Base-by-base conservation (phyloP, 2,888 invertebrate species). In the Ophonus ardosiacus region DNA sequence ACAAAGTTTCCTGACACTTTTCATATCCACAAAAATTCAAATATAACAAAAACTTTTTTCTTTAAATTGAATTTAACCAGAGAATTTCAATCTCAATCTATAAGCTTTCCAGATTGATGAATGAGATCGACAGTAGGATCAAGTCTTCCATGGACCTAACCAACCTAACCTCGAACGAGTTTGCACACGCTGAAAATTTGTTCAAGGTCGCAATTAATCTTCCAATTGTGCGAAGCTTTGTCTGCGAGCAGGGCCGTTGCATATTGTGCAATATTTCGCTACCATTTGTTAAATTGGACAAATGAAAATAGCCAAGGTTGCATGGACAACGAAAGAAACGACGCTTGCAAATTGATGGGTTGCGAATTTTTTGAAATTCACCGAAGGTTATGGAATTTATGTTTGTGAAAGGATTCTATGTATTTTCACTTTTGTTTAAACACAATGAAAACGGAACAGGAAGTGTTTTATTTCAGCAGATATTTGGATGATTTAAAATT, bases 181-280 rank as follows among this genome's bases (percentile, higher is more conserved):
- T 51, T 51, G 13, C 13, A 51, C 43, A 10, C 15, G 59, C 81
- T 43, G 81, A 51, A 81, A 65, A 81, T 68, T 31, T 81, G 81
- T 81, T 71, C 81, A 81, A 81, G 81, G 81, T 21, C 71, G 81
- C 71, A 81, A 81, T 81, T 81, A 68, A 81, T 81, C 81, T 81
- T 81, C 68, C 38, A 68, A 81, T 71, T 81, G 63, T 65, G 68
- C 81, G 68, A 65, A 81, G 68, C 81, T 68, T 81, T 81, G 81
- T 81, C 57, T 65, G 65, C n/a, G 63, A 10, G 80, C 43, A 51
- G 43, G 43, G 43, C 43, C 43, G 43, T 51, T 51, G 43, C 43
- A 51, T 51, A 51, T 51, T 51, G 43, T 51, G 43, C 43, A 51
- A 51, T 51, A 51, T 51, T 51, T 51, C 43, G 43, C 13, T 51